Percentiles rank a stretch among this genome's conserved stretches.
Conservation (phyloP, 2,113 vertebrate genomes). For the Pluvialis apricaria region DNA sequence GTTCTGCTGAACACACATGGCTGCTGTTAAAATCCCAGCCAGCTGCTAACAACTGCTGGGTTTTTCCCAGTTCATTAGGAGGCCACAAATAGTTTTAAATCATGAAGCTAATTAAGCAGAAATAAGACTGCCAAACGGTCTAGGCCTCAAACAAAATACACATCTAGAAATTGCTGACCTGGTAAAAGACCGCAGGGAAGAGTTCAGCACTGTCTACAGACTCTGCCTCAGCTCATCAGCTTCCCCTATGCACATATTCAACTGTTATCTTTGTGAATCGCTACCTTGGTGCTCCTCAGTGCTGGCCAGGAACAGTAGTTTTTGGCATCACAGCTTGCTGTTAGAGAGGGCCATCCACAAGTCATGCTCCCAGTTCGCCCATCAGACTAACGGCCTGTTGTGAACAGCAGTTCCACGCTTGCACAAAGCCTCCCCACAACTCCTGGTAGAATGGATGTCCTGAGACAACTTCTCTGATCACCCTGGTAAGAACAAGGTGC, state of each 20-base stretch:
- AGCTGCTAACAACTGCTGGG: slow-evolving; percentile 40
- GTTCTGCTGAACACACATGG: slow-evolving; percentile 4
- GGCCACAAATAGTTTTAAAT: slow-evolving; percentile 51
- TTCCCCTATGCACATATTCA: background rate
- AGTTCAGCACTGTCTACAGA: background rate
- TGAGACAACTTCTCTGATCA: background rate
- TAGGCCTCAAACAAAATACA: slow-evolving; percentile 21
- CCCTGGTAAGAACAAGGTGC: background rate
- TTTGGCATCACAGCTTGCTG: background rate
- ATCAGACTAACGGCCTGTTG: background rate
- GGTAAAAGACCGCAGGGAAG: background rate
- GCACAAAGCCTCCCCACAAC: accelerated
- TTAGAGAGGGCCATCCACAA: background rate
- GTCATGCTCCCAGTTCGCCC: accelerated
- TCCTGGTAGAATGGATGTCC: background rate
- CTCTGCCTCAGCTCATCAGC: background rate
- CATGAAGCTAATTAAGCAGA: slow-evolving; percentile 48
- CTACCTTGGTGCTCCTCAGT: background rate
- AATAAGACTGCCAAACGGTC: background rate
- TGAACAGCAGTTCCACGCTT: background rate
- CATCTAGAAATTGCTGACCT: slow-evolving; percentile 21
- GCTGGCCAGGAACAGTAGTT: background rate
- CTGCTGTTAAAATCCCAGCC: slow-evolving; percentile 44
- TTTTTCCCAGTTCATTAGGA: slow-evolving; percentile 45
- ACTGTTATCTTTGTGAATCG: background rate